Percentiles rank a stretch among this genome's conserved stretches.
These are phyloP conservation scores for Alaudala cheleensis DNA, from an alignment of 2,113 vertebrate species.

Conservation along the genomic window DNA sequence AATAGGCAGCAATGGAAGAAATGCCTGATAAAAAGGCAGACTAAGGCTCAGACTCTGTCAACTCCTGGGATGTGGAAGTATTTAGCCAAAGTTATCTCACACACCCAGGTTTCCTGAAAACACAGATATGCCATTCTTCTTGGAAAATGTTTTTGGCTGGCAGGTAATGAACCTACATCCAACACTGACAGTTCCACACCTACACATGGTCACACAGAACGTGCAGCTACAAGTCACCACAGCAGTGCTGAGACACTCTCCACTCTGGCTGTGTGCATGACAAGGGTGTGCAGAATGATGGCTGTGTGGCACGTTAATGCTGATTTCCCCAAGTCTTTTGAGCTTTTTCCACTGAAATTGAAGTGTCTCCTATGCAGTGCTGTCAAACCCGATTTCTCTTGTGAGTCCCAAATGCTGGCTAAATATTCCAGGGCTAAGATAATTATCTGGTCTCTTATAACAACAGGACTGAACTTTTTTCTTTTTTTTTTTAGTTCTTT, in stretches of 20 bases:
- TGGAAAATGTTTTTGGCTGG: not conserved
- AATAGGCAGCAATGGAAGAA: not conserved
- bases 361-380: not conserved
- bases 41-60: not conserved
- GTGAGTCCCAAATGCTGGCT: not conserved
- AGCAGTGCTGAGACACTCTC: not conserved
- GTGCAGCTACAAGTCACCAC: not conserved
- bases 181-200: not conserved
- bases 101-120: not conserved
- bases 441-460: not conserved
- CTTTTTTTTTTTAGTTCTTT: not conserved
- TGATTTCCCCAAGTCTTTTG: not conserved
- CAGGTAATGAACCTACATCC: not conserved
- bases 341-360: not conserved
- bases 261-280: not conserved
- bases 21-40: not conserved
- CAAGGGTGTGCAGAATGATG: not conserved
- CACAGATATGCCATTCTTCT: not conserved
- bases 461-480: not conserved
- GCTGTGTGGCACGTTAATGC: not conserved
- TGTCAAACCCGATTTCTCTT: not conserved
- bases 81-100: not conserved
- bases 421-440: not conserved
- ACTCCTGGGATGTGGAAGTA: not conserved
- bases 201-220: not conserved